These are phyloP conservation scores for Limnodromus scolopaceus DNA, from an alignment of 2,797 vertebrate species.

Conservation along the genomic window DNA sequence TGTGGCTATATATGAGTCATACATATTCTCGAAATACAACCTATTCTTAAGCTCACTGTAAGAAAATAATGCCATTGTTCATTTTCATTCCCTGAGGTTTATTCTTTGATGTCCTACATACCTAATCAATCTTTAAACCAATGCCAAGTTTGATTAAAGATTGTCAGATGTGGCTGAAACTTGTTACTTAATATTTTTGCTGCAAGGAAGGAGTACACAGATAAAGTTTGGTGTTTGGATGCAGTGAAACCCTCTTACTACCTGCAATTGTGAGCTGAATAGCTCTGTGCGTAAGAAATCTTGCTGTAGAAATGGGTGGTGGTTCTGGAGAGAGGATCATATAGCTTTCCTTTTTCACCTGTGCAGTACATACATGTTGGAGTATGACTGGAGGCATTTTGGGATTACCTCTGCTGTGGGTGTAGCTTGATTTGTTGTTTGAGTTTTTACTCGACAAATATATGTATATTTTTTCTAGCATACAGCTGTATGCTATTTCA, in stretches of 20 bases:
- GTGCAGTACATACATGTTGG: background rate
- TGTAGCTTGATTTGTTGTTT: background rate
- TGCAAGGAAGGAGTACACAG: background rate
- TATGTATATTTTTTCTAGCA: background rate
- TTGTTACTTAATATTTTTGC: slow-evolving; percentile 1
- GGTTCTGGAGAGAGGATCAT: background rate
- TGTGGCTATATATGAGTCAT: background rate
- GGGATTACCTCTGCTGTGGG: background rate
- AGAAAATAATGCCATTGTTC: slow-evolving; percentile 47
- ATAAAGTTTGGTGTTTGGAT: background rate
- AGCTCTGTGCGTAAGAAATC: background rate
- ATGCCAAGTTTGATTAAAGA: slow-evolving; percentile 40
- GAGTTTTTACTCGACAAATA: background rate
- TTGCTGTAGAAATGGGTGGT: background rate
- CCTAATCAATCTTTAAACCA: slow-evolving; percentile 59
- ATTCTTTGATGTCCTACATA: slow-evolving; percentile 38
- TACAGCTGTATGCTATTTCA: background rate
- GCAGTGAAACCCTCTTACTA: background rate
- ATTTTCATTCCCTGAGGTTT: slow-evolving; percentile 55
- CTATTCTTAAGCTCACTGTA: background rate
- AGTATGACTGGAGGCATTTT: background rate
- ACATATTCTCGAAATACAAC: background rate
- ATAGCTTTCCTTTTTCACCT: background rate
- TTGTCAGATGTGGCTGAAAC: slow-evolving; percentile 11
- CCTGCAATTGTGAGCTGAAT: background rate